Base-by-base conservation (phyloP, 2,113 vertebrate species). In the Craseonycteris thonglongyai region DNA sequence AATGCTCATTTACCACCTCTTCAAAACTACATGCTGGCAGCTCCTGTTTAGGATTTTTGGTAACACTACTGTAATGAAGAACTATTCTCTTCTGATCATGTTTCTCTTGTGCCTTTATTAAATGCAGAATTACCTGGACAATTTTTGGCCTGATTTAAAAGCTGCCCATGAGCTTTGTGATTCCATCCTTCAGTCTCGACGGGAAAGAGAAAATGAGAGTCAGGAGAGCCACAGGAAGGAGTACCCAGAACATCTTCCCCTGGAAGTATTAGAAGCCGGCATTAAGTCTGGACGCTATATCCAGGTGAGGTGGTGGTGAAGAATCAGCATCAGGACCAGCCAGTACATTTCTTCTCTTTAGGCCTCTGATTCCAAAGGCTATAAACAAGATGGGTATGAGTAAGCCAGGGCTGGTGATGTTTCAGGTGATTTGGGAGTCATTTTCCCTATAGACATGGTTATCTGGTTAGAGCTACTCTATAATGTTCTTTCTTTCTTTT, bases 251-350 rank as follows among this genome's bases (percentile, higher is more conserved):
- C 99, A 99, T 83, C 97, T 99, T 10, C 98, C 99, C 7, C 7
- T 97, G 33, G 99, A 99, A 82, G 61, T 99, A 19, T 4, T 99
- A 95, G 99, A 99, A 97, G 99, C 99, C 11, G 99, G 99, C 0
- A 99, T 99, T 96, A 99, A 99, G 93, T 99, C 99, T n/a, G 99
- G 99, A 15, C 98, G 99, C 93, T 99, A 99, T 61, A 96, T 99
- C 76, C 99, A 99, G 99, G 99, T 98, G 65, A 96, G 87, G 24
- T 10, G 68, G 13, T 42, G 2, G 4, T 21, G 13, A 7, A 35
- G 79, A 10, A 6, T 14, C 3, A 1, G 30, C 1, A 0, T 65
- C 45, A 11, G 72, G 16, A 22, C 30, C 56, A 33, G 19, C 35
- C 24, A 2, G 7, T 14, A 0, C n/a, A 30, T 30, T 49, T 78